Base-by-base conservation (phyloP, 2,113 vertebrate species). In the Pangasianodon gigas region DNA sequence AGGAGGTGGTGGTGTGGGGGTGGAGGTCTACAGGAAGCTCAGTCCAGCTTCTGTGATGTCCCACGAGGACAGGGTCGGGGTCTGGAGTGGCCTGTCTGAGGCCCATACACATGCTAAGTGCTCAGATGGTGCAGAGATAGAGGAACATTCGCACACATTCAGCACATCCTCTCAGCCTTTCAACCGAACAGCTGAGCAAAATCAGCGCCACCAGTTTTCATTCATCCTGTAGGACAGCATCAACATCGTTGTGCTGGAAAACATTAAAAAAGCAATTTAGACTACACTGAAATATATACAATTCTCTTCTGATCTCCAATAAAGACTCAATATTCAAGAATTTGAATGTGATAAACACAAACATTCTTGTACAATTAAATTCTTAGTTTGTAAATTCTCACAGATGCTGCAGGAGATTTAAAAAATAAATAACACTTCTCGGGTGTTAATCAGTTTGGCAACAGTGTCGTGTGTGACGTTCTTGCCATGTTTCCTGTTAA, bases 41-140 rank as follows among this genome's bases (percentile, higher is more conserved):
- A 87, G 62, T 46, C 8, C 32, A 41, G 52, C 29, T 82, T 62
- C 74, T 89, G 85, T 89, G 85, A 92, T 60, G 41, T 82, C 18
- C 81, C 85, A 54, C 21, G 65, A 52, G 81, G 85, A 86, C 80
- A 84, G 54, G 51, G 44, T 80, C 6, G 14, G 58, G 54, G 54
- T 67, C 87, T 65, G 62, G 75, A 86, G 82, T 85, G 71, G 74
- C 77, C 58, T 80, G 82, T 88, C 84, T 85, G 44, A 54, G 29
- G 54, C 56, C 84, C 77, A 91, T 88, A 91, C 89, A 91, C 71
- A 91, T 90, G 91, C 89, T 90, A 91, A 91, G 84, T 85, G 86
- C 24, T 85, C 56, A 86, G 71, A 91, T 80, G 84, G 86, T 52
- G 52, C 41, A 83, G 65, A 32, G 37, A 88, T 85, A 56, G 58